These are phyloP conservation scores for Erythrocercus mccallii DNA, from an alignment of 2,113 vertebrate genomes.

Conservation along the genomic window DNA sequence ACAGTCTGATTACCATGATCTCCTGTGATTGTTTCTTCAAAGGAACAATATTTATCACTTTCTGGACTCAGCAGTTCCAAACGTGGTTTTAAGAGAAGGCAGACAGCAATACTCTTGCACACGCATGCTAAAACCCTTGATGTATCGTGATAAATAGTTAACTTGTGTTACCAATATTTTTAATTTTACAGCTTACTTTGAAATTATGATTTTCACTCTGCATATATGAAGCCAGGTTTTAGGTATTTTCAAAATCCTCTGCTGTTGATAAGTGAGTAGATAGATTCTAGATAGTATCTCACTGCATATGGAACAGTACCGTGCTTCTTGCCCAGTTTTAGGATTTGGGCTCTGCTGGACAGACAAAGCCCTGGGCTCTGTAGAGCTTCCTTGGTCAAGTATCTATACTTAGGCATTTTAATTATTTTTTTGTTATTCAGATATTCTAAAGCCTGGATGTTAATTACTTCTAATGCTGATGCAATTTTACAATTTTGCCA, in stretches of 20 bases:
- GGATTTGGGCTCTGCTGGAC: background rate
- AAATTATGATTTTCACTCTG: background rate
- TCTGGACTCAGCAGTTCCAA: constrained; percentile 46
- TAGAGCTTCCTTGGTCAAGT: background rate
- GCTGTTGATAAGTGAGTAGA: background rate
- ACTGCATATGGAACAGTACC: background rate
- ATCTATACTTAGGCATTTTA: background rate
- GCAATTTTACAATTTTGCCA: background rate
- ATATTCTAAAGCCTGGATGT: background rate
- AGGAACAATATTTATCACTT: constrained; percentile 54
- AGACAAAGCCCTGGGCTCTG: background rate
- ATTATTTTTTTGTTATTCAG: background rate
- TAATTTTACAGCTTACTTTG: background rate
- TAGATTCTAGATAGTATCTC: background rate
- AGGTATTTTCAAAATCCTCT: background rate
- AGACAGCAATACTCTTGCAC: background rate
- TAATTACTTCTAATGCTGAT: background rate
- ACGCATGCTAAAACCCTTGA: background rate
- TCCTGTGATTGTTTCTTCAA: constrained; percentile 56
- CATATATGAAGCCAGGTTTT: background rate
- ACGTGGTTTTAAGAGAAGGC: background rate
- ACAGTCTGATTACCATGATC: constrained; percentile 62
- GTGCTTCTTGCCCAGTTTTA: background rate
- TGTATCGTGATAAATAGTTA: background rate
- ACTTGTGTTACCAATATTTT: background rate